A percentile compares a stretch with the other conserved stretches of the same genome.
These are phyloP conservation scores for Nettapus auritus DNA, from an alignment of 2,113 vertebrate species.

Conservation along the genomic window DNA sequence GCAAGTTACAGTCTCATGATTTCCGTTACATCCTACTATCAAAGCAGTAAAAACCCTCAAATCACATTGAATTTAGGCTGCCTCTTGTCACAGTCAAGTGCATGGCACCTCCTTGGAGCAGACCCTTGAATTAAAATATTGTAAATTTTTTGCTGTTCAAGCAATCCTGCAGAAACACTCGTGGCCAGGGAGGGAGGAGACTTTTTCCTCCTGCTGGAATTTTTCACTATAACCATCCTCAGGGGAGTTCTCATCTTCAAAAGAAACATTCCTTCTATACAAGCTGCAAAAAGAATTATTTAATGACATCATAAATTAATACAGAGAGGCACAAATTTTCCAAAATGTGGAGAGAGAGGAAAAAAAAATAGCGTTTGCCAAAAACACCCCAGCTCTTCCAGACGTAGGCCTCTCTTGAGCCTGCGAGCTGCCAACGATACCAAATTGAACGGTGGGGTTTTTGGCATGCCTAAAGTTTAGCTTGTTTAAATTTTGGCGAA, in stretches of 20 bases:
- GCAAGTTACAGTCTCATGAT: not conserved
- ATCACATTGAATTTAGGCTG: not conserved
- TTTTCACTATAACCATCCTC: constrained; percentile 49
- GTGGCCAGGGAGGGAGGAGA: constrained; percentile 2
- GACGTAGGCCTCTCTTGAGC: constrained; percentile 52
- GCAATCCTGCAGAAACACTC: not conserved
- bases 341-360: constrained; percentile 46
- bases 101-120: constrained; percentile 15
- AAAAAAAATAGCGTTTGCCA: constrained; percentile 31
- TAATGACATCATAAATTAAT: constrained; percentile 74
- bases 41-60: not conserved
- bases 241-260: constrained; percentile 64
- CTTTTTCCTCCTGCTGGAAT: constrained; percentile 17
- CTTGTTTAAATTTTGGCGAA: constrained; percentile 66
- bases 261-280: constrained; percentile 65
- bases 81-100: not conserved
- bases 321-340: constrained; percentile 63
- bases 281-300: constrained; percentile 74
- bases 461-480: constrained; percentile 52
- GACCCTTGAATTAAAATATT: constrained; percentile 14
- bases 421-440: constrained; percentile 49
- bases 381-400: constrained; percentile 52
- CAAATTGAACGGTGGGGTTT: constrained; percentile 54
- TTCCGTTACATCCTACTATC: not conserved
- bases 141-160: not conserved